A percentile compares a stretch with the other conserved stretches of the same genome.
Conservation (phyloP, 2,888 invertebrate genomes). For the Dichetophora obliterata region DNA sequence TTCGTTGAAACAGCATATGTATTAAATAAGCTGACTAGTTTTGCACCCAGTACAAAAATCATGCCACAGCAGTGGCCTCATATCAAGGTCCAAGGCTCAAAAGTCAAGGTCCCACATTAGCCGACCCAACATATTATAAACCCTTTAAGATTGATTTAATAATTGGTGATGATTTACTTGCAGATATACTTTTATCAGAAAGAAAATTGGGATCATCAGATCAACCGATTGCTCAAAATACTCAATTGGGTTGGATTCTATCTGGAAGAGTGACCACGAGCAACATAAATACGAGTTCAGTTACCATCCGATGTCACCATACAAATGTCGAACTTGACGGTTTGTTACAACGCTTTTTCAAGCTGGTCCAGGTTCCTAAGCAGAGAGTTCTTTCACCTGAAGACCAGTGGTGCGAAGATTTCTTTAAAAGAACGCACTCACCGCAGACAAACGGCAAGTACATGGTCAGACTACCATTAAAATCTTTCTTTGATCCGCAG, state of each 20-base stretch:
- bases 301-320: conserved; percentile 22
- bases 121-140: conserved; percentile 21
- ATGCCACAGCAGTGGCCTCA: background rate
- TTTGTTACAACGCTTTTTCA: too few relatives aligned
- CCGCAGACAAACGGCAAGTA: conserved; percentile 31
- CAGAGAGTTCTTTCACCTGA: too few relatives aligned
- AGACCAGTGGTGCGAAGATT: conserved; percentile 16
- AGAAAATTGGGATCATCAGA: background rate
- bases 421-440: background rate
- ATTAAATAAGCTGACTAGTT: too few relatives aligned
- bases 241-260: conserved; percentile 9
- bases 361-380: too few relatives aligned
- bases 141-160: conserved; percentile 7
- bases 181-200: conserved; percentile 3
- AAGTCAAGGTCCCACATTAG: conserved; percentile 1
- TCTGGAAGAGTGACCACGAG: background rate
- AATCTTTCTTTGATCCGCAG: conserved; percentile 20
- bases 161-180: conserved; percentile 13
- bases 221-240: conserved; percentile 28
- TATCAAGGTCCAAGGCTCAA: too few relatives aligned
- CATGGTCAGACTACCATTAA: conserved; percentile 17
- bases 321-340: too few relatives aligned
- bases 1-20: conserved; percentile 5
- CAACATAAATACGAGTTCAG: background rate
- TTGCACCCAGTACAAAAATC: too few relatives aligned